Evolutionary conservation across 2,888 invertebrate species (phyloP).

Genomic region (Molanna angustata): DNA sequence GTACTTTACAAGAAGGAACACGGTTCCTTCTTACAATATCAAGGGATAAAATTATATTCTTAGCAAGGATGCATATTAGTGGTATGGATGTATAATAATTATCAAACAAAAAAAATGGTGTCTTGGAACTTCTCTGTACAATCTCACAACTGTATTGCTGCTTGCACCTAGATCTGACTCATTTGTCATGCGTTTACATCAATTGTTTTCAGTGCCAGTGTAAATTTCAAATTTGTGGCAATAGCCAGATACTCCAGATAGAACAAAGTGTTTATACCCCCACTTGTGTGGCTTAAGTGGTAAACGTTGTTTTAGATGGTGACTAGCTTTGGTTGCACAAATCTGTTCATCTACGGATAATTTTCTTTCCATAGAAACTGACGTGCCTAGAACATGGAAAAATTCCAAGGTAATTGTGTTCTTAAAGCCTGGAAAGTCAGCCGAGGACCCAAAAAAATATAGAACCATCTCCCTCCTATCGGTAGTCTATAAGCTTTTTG

Average conservation of each 20-base stretch:
- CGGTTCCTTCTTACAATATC: neutral
- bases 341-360: neutral
- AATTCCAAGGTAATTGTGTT: no score
- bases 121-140: neutral
- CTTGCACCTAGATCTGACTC: conserved; percentile 1
- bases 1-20: neutral
- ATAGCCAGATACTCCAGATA: neutral
- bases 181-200: neutral
- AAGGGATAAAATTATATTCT: neutral
- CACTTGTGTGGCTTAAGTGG: neutral
- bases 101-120: neutral
- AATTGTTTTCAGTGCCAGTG: neutral
- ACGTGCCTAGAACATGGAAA: no score
- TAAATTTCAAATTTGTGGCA: neutral
- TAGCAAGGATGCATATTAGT: neutral
- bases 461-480: no score
- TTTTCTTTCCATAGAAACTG: no score
- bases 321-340: neutral
- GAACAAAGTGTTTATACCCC: neutral
- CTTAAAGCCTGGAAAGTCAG: no score
- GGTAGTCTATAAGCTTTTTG: no score
- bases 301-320: neutral
- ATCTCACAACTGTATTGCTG: neutral
- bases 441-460: no score
- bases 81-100: neutral